Percentiles rank a stretch among this genome's conserved stretches.
These are phyloP conservation scores for Mamestra brassicae DNA, from an alignment of 2,888 invertebrate species.

Conservation along the genomic window DNA sequence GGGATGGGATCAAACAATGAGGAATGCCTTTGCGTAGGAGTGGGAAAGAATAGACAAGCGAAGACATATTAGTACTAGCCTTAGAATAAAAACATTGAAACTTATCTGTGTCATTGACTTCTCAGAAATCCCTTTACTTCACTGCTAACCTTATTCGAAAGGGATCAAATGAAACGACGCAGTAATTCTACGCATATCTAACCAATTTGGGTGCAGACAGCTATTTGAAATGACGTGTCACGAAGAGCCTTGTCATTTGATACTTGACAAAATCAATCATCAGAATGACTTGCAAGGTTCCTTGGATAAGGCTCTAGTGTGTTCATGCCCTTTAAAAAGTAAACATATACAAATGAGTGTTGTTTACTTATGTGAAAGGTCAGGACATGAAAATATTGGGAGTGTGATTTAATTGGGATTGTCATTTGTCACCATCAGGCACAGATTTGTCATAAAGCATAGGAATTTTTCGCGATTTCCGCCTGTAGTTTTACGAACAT, in stretches of 20 bases:
- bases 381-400: not conserved
- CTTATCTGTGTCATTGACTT: not conserved
- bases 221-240: not conserved
- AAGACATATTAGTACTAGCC: too few species aligned
- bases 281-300: constrained; percentile 29
- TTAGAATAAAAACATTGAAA: not conserved
- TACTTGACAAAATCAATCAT: constrained; percentile 47
- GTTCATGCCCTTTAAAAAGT: constrained; percentile 27
- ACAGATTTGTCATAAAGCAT: too few species aligned
- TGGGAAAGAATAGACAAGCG: too few species aligned
- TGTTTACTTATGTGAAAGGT: constrained; percentile 12
- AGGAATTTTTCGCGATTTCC: too few species aligned
- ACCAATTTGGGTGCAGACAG: constrained; percentile 28
- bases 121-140: not conserved
- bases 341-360: not conserved
- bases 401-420: not conserved
- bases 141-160: constrained; percentile 7
- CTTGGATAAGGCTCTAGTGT: not conserved
- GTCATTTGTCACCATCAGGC: not conserved
- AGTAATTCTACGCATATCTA: constrained; percentile 3
- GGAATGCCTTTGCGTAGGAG: too few species aligned
- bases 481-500: too few species aligned
- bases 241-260: constrained; percentile 34
- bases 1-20: not conserved
- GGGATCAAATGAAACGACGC: not conserved